phyloP scores from a whole-genome alignment of 2,113 vertebrate genomes.

The Gallinago paraguaiae region DNA sequence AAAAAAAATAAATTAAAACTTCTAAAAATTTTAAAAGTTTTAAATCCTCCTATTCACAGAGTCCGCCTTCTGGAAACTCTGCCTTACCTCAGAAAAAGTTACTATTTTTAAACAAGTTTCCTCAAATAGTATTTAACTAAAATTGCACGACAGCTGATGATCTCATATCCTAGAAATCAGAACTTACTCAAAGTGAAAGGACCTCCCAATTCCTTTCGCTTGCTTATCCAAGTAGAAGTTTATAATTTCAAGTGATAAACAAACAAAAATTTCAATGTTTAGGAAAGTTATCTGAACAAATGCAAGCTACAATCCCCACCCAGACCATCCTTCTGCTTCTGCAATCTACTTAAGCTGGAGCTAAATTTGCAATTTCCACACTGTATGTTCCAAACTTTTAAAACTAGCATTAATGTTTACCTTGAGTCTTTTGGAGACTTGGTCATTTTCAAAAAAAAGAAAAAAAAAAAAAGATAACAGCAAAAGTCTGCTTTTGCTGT shows the following conservation, averaged over 20 bases:
- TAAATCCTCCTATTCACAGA: neutral
- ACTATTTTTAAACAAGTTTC: neutral
- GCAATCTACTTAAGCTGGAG: neutral
- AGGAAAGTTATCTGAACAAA: neutral
- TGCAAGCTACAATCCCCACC: fast-evolving
- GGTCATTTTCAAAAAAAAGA: neutral
- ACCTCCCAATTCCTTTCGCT: neutral
- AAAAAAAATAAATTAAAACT: no score
- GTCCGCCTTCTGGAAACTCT: neutral
- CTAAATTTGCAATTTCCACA: neutral
- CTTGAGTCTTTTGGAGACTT: neutral
- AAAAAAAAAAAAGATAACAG: neutral
- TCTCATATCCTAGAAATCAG: neutral
- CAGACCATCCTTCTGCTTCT: neutral
- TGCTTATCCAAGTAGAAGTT: neutral
- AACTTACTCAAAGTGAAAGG: neutral
- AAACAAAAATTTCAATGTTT: neutral
- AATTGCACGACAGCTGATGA: neutral
- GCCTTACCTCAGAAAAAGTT: neutral
- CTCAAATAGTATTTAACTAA: neutral
- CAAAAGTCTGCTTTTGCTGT: neutral
- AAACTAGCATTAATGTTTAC: neutral
- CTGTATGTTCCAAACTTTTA: neutral
- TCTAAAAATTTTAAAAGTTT: fast-evolving
- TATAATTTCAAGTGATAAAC: neutral